Evolutionary conservation across 1,140 invertebrate species (phyloP).

Genomic region (Colletes latitarsis): DNA sequence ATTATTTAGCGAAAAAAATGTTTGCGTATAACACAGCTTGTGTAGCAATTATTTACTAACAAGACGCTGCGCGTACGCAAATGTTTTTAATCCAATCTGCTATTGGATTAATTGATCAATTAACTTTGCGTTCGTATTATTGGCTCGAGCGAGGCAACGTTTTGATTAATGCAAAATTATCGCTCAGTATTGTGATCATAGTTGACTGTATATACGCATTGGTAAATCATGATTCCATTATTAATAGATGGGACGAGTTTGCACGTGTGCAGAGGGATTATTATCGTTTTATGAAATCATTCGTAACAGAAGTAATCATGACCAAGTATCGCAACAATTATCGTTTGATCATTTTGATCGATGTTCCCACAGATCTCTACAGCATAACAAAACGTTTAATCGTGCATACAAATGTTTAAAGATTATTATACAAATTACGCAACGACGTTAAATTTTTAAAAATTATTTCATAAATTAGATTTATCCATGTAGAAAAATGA

Average conservation of each 20-base stretch:
- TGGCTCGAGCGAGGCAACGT: background rate
- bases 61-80: background rate
- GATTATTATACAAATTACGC: too few species aligned
- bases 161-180: conserved; percentile 3
- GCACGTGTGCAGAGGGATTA: background rate
- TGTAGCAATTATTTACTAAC: background rate
- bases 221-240: background rate
- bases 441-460: too few species aligned
- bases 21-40: too few species aligned
- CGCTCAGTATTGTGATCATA: background rate
- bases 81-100: background rate
- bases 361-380: background rate
- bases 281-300: conserved; percentile 2
- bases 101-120: background rate
- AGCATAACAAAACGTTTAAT: background rate
- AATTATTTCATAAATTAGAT: background rate
- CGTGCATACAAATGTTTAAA: background rate
- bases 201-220: background rate
- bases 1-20: background rate
- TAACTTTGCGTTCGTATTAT: background rate
- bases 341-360: background rate
- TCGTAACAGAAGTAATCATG: background rate
- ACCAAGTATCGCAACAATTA: background rate
- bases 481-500: background rate
- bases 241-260: background rate